Evolutionary conservation across 2,888 invertebrate species (phyloP), one percentile per base, ranked within the genome.

Genomic region (Brachypterus glaber): DNA sequence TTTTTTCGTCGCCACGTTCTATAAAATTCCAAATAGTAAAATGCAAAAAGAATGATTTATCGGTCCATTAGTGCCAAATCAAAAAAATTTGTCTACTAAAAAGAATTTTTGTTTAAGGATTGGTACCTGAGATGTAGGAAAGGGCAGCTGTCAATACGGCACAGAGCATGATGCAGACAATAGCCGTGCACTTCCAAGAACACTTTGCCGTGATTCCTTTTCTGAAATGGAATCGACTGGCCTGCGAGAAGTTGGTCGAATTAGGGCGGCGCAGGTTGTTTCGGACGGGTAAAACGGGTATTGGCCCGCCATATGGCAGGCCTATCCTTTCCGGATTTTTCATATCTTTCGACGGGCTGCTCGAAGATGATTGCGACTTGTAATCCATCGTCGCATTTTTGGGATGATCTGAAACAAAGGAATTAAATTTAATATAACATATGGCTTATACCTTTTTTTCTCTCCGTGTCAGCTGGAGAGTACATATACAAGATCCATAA

Each of bases 141-240:
- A 90, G 74, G 50, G 86, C 82, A 50, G 88, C 83, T 58, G 83
- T 77, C 53, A 92, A 74, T 57, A 87, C 76, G 54, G 87, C 78
- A 54, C 86, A 81, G 54, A 90, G 74, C 66, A 87, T 76, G 61
- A 90, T 82, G 63, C 89, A 83, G 51, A 84, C 79, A 62, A 93
- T 84, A 47, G 91, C 89, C 52, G 89, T 81, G 68, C 91, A 88
- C 67, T 86, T 86, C 88, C 92, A 92, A 47, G 88, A 86, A 69
- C 93, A 93, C 57, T 78, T 75, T 53, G 86, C 82, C 40, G 85
- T 80, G 55, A 88, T 72, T 54, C 85, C 86, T 73, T 89, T 88
- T 62, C 84, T 79, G 68, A 88, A 87, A 68, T 86, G 88, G 70
- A 87, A 86, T 56, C 87, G 75, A 52, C 83, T 82, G 15, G 75